Base-by-base conservation (phyloP, 2,888 invertebrate genomes). In the Exocentrus adspersus region DNA sequence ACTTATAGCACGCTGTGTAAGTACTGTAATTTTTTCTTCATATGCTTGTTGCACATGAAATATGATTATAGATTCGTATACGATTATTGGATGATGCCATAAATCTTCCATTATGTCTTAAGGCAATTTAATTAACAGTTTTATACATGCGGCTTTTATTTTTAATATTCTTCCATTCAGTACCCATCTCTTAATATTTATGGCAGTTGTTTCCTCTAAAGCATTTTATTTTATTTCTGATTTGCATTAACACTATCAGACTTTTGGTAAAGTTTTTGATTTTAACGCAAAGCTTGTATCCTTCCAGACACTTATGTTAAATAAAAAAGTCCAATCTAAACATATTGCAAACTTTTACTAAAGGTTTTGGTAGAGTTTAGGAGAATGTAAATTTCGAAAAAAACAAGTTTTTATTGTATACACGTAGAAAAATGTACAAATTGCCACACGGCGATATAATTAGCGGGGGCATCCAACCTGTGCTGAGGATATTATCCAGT, bases 91-190 rank as follows among this genome's bases (percentile, higher is more conserved):
- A 37, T 37, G 37, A 37, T 37, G 37, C 37, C 37, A 37, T 37
- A 37, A 37, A 37, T 37, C 37, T 37, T 37, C 12, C 37, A 37
- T 37, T 5, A 37, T 37, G 12, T 37, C 37, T 37, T 37, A 2
- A 37, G 37, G 37, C 37, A 37, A 37, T 37, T 28, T 45, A 45
- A 45, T 45, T 20, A 45, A 20, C 20, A 20, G 45, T 45, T 48
- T 16, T 24, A 28, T 17, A 28, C 48, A 2, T 48, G 2, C 12
- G 24, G 24, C 46, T 48, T 48, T 24, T 21, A 24, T 37, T 37
- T 37, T 37, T 37, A 37, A 37, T 37, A 37, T 37, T 37, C 37
- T n/a, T n/a, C n/a, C 37, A 37, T 37, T 37, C 21, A 12, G 6
- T 48, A 6, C n/a, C n/a, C n/a, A n/a, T 48, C 10, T n/a, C 12